Evolutionary conservation across 2,888 invertebrate genomes (phyloP).

Genomic region (Eumerus sabulonum): DNA sequence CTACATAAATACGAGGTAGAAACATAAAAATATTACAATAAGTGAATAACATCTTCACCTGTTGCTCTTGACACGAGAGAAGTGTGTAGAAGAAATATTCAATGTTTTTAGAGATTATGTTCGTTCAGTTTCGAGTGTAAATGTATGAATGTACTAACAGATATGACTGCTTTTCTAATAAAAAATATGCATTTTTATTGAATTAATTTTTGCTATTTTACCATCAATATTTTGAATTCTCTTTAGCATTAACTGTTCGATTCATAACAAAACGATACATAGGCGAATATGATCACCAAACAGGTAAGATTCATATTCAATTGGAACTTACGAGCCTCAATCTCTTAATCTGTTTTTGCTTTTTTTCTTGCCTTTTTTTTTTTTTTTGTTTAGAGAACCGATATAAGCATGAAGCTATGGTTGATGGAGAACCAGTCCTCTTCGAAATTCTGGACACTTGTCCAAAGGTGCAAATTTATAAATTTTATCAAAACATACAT

Average conservation of each 20-base stretch:
- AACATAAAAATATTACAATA: constrained; percentile 23
- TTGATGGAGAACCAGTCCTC: constrained; percentile 92
- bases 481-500: constrained; percentile 14
- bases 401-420: constrained; percentile 93
- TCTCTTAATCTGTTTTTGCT: background rate
- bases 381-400: constrained; percentile 91
- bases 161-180: no score
- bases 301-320: constrained; percentile 81
- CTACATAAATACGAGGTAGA: constrained; percentile 14
- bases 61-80: constrained; percentile 31
- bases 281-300: constrained; percentile 96
- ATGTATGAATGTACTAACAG: no score
- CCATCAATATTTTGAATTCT: no score
- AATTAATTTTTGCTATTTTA: constrained; percentile 54
- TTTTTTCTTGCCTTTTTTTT: no score
- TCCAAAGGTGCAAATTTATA: constrained; percentile 79
- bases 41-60: constrained; percentile 42
- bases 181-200: no score
- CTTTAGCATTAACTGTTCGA: constrained; percentile 90
- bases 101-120: no score
- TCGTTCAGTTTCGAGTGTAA: no score
- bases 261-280: constrained; percentile 96
- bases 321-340: background rate
- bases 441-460: constrained; percentile 95
- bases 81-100: no score